Base-by-base conservation (phyloP, 2,113 vertebrate species). In the Pao palembangensis region DNA sequence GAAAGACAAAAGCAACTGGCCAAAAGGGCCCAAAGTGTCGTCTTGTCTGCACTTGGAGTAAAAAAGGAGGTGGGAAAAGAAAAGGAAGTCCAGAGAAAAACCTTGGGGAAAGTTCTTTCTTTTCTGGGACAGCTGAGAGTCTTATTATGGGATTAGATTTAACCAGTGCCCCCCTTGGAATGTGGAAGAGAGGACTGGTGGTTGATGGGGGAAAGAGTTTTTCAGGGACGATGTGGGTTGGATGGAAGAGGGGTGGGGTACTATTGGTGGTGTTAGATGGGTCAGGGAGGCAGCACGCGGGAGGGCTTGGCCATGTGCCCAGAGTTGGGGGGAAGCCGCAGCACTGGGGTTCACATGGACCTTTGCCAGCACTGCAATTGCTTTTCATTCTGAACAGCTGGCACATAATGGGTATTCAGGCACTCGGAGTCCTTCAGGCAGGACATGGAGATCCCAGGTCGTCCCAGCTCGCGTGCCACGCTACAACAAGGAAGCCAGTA, bases 121-220 rank as follows among this genome's bases (percentile, higher is more conserved):
- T 89, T 90, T 82, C 73, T 71, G 76, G 82, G 90, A 90, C 91
- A 92, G 91, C 90, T 91, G 91, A 92, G 89, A 83, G 82, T 91
- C 88, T 90, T 91, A 91, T 91, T 91, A 89, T 90, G 79, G 90
- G 91, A 91, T 91, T 92, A 91, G 81, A 91, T 87, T 88, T 85
- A 88, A 92, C 89, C 89, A 91, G 85, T 84, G 66, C 67, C 81
- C 84, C 79, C 71, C 69, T 41, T 76, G 85, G 89, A 90, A 91
- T 88, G 86, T 85, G 76, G 62, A 85, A 74, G 68, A 73, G 76
- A 85, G 81, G 58, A 59, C 63, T 71, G 75, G 67, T 82, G 84
- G 81, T 86, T 18, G 79, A 84, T 72, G 82, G 79, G 75, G 72
- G 88, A 77, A 81, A 80, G 81, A 42, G 60, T 69, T 79, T 61